Conservation (phyloP, 2,797 vertebrate species). For the Malacoraja senta region DNA sequence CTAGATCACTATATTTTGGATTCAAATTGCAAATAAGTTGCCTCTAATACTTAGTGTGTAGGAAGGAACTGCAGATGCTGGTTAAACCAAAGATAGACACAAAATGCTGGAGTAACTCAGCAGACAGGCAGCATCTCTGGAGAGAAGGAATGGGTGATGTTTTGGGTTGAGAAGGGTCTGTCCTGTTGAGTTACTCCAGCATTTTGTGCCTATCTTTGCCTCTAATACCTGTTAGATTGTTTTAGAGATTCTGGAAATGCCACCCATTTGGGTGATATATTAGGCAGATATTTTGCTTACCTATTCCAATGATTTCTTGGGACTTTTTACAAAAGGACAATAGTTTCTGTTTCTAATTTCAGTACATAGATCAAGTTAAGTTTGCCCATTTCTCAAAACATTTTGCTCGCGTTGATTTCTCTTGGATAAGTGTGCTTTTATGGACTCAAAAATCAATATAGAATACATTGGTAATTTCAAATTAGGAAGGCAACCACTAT, state of each 20-base stretch:
- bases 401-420: neutral
- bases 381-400: neutral
- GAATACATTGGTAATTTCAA: neutral
- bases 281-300: neutral
- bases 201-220: no score
- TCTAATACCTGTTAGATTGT: neutral
- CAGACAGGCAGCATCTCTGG: no score
- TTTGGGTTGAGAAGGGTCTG: no score
- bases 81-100: no score
- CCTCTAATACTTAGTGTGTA: neutral
- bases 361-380: no score
- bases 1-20: neutral
- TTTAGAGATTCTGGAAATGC: neutral
- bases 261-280: neutral
- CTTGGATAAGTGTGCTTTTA: neutral
- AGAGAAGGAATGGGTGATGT: no score
- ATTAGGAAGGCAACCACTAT: neutral
- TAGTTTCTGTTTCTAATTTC: no score
- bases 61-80: no score
- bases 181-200: no score
- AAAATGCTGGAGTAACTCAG: no score
- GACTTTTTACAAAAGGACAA: no score
- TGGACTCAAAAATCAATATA: neutral
- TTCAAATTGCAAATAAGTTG: neutral
- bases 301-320: no score